Percentiles rank a stretch among this genome's conserved stretches.
Evolutionary conservation across 1,140 invertebrate genomes (phyloP).

Genomic region (Drosophila ambigua): DNA sequence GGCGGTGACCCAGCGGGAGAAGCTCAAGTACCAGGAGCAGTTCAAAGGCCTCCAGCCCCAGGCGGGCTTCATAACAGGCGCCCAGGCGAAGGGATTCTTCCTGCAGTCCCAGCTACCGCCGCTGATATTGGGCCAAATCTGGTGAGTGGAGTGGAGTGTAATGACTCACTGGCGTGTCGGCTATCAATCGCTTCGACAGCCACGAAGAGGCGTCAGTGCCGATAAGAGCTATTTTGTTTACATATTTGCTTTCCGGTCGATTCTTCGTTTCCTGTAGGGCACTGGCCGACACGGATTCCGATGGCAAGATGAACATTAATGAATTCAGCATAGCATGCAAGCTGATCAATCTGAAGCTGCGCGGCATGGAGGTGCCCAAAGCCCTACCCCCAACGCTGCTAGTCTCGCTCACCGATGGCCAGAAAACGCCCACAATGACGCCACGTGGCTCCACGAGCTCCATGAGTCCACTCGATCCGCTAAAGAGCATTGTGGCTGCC

Average conservation of each 20-base stretch:
- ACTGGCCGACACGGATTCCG: conserved; percentile 96
- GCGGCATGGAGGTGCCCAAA: conserved; percentile 95
- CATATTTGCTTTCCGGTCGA: conserved; percentile 4
- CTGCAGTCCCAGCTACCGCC: conserved; percentile 96
- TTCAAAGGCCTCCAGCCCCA: conserved; percentile 94
- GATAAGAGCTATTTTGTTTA: conserved; percentile 38
- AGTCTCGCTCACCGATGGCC: conserved; percentile 86
- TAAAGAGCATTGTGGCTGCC: conserved; percentile 57
- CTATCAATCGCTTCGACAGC: no score
- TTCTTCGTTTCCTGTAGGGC: conserved; percentile 86
- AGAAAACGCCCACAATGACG: conserved; percentile 72
- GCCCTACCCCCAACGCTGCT: conserved; percentile 91
- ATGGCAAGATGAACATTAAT: conserved; percentile 98
- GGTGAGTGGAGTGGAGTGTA: conserved; percentile 87
- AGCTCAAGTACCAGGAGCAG: conserved; percentile 95
- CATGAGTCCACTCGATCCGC: conserved; percentile 75
- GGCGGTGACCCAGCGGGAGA: conserved; percentile 94
- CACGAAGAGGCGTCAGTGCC: conserved; percentile 19
- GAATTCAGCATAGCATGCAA: conserved; percentile 99
- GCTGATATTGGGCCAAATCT: conserved; percentile 95
- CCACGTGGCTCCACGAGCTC: conserved; percentile 73
- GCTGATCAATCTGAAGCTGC: conserved; percentile 96
- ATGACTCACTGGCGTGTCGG: conserved; percentile 84
- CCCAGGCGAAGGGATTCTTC: conserved; percentile 97
- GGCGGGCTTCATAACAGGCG: conserved; percentile 95